Conservation (phyloP, 2,797 vertebrate species). For the Argya squamiceps region DNA sequence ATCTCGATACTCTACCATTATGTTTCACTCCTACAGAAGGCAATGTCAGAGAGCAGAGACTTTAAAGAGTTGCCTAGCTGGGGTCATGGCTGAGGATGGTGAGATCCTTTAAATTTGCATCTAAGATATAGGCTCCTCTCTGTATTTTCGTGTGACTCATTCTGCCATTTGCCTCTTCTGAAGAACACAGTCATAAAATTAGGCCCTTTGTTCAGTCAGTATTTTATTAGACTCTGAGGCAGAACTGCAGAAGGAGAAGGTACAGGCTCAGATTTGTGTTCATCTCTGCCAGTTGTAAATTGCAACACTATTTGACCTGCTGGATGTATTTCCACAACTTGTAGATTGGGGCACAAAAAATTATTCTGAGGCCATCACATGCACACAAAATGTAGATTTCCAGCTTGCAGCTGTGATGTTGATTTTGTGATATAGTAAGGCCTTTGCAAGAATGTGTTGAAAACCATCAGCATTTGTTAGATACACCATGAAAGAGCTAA, state of each 20-base stretch:
- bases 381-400: not conserved
- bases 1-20: not conserved
- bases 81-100: not conserved
- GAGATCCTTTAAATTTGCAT: not conserved
- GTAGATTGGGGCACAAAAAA: accelerated
- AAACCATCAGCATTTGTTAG: not conserved
- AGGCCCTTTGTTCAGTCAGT: not conserved
- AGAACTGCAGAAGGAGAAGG: not conserved
- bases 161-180: not conserved
- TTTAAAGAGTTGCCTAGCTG: not conserved
- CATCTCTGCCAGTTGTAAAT: not conserved
- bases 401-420: not conserved
- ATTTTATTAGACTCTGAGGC: not conserved
- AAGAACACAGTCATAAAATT: not conserved
- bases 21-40: not conserved
- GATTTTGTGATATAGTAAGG: not conserved
- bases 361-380: not conserved
- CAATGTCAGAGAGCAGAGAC: not conserved
- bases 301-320: not conserved
- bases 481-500: not conserved
- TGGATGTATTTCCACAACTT: not conserved
- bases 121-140: not conserved
- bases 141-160: not conserved
- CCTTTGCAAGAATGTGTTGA: not conserved
- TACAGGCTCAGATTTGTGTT: not conserved